These are phyloP conservation scores for Leptodactylus fuscus DNA, from an alignment of 2,113 vertebrate species.

Conservation along the genomic window DNA sequence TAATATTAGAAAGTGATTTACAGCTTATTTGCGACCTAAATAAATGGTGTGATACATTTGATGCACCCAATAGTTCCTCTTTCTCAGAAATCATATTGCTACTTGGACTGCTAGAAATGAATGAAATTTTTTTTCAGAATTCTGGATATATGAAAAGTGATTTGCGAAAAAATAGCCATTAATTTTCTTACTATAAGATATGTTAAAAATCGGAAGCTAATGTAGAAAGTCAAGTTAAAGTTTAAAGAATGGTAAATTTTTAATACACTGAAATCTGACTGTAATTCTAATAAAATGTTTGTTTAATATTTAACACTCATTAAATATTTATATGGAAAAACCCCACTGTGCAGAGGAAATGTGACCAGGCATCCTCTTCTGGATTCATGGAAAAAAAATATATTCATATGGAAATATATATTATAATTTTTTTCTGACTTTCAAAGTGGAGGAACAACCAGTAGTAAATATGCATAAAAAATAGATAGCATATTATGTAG, in stretches of 20 bases:
- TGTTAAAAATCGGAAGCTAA: background rate
- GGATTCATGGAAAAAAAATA: background rate
- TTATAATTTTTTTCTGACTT: background rate
- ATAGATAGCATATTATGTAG: background rate
- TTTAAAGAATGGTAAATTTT: no score
- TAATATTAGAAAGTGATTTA: no score
- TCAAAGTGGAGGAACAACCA: background rate
- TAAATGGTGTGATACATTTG: no score
- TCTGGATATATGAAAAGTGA: background rate
- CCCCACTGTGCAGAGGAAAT: background rate
- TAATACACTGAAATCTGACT: background rate
- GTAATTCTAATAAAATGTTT: slow-evolving; percentile 1
- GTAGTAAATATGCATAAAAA: background rate
- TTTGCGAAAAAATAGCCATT: background rate
- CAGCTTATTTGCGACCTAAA: no score
- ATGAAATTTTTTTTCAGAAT: background rate
- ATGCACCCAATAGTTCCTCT: no score
- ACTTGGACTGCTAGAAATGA: background rate
- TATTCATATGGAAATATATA: background rate
- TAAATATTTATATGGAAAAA: background rate
- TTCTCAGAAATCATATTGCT: background rate
- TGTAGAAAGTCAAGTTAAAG: background rate
- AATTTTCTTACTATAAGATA: no score
- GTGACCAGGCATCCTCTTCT: background rate
- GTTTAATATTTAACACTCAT: background rate